Percentiles rank a stretch among this genome's conserved stretches.
phyloP scores from a whole-genome alignment of 2,113 vertebrate species.

The Pseudorectes ferrugineus region DNA sequence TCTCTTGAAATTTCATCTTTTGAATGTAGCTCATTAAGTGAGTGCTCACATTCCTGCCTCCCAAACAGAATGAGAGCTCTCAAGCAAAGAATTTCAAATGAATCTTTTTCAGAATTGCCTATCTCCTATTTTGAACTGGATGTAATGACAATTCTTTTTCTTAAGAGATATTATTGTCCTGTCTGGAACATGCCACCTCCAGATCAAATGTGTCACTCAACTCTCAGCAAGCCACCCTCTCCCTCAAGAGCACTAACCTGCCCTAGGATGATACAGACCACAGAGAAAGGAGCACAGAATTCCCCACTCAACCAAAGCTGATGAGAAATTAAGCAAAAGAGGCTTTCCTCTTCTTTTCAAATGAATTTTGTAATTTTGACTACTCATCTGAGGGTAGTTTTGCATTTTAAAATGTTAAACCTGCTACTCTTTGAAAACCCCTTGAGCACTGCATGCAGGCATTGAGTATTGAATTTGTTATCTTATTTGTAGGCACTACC shows the following conservation, averaged over 20 bases:
- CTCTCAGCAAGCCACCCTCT: not conserved
- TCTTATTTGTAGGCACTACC: not conserved
- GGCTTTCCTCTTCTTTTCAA: not conserved
- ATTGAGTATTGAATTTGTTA: not conserved
- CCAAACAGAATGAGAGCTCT: conserved; percentile 26
- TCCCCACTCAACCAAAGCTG: not conserved
- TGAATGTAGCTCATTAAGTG: conserved; percentile 20
- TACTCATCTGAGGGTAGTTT: not conserved
- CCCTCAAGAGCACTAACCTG: not conserved
- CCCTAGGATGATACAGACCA: not conserved
- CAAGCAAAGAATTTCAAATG: conserved; percentile 34
- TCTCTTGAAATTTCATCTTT: conserved; percentile 16
- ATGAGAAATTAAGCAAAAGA: not conserved
- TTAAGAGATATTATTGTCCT: not conserved
- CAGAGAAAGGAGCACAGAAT: not conserved
- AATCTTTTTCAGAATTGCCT: not conserved
- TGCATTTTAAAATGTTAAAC: not conserved
- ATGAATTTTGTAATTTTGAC: not conserved
- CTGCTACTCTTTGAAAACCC: not conserved
- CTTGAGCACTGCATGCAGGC: not conserved
- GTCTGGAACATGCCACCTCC: not conserved
- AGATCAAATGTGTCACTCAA: conserved; percentile 5
- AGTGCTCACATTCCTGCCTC: conserved; percentile 1
- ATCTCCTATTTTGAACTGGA: not conserved
- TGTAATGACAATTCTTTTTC: not conserved